phyloP scores from a whole-genome alignment of 2,797 vertebrate genomes.

The Pseudotriccus pelzelni region DNA sequence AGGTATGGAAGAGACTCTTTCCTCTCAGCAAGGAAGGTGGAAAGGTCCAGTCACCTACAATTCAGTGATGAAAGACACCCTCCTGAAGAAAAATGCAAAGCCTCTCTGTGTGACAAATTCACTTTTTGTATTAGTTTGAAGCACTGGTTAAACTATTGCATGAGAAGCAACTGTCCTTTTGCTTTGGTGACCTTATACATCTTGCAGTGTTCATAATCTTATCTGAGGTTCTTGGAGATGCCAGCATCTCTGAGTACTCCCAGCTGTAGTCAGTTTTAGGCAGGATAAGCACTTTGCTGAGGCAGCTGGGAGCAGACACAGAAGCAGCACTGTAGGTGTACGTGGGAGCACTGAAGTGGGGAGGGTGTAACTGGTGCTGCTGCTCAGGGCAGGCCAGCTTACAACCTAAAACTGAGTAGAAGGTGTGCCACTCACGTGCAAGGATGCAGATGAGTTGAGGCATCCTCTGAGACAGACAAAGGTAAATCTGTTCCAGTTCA shows the following conservation, averaged over 20 bases:
- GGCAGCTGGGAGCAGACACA: neutral
- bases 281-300: rapidly evolving
- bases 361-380: neutral
- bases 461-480: neutral
- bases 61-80: neutral
- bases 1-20: neutral
- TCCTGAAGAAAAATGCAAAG: neutral
- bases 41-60: neutral
- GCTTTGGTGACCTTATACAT: neutral
- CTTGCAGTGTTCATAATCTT: neutral
- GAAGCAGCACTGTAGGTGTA: neutral
- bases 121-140: neutral
- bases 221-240: neutral
- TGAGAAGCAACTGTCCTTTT: neutral
- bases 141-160: neutral
- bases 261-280: neutral
- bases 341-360: neutral
- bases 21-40: neutral
- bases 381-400: neutral
- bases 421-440: too few species aligned
- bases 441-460: neutral
- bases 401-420: neutral
- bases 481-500: neutral
- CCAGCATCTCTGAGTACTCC: neutral
- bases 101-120: neutral